These are phyloP conservation scores for Drosophila neoperkinsi DNA, from an alignment of 2,888 invertebrate genomes.

Conservation along the genomic window DNA sequence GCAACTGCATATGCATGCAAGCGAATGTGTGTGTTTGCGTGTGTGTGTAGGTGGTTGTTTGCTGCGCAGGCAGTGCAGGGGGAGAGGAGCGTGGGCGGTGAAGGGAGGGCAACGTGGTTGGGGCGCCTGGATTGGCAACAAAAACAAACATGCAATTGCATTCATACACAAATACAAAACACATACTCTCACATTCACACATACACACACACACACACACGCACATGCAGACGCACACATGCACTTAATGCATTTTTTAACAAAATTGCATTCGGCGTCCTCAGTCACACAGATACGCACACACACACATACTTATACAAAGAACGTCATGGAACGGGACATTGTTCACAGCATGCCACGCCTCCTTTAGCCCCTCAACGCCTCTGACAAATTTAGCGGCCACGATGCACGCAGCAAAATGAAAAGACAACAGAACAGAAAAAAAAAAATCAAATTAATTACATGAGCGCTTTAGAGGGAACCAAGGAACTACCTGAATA, in stretches of 20 bases:
- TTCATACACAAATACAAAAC: constrained; percentile 64
- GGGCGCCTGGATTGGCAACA: constrained; percentile 74
- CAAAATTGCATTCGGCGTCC: constrained; percentile 80
- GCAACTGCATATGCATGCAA: constrained; percentile 61
- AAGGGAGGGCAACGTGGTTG: constrained; percentile 22
- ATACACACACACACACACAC: constrained; percentile 15
- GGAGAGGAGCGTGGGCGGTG: constrained; percentile 2
- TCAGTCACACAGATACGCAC: constrained; percentile 47
- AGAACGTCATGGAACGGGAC: constrained; percentile 26
- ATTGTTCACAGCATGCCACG: constrained; percentile 28
- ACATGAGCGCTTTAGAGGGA: not conserved
- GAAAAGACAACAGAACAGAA: constrained; percentile 24
- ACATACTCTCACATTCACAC: constrained; percentile 29
- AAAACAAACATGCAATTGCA: constrained; percentile 80
- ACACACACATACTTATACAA: constrained; percentile 1
- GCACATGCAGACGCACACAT: constrained; percentile 36
- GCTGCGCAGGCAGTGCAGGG: constrained; percentile 72
- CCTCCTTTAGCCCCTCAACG: constrained; percentile 30
- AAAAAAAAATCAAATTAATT: constrained; percentile 33
- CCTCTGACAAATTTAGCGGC: constrained; percentile 62
- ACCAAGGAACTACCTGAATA: not conserved
- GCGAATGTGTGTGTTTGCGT: constrained; percentile 17
- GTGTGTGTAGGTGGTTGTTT: constrained; percentile 49
- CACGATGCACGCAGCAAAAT: constrained; percentile 53
- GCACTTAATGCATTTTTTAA: constrained; percentile 78